These are phyloP conservation scores for Lacerta viridis DNA, from an alignment of 2,797 vertebrate genomes.

Conservation along the genomic window DNA sequence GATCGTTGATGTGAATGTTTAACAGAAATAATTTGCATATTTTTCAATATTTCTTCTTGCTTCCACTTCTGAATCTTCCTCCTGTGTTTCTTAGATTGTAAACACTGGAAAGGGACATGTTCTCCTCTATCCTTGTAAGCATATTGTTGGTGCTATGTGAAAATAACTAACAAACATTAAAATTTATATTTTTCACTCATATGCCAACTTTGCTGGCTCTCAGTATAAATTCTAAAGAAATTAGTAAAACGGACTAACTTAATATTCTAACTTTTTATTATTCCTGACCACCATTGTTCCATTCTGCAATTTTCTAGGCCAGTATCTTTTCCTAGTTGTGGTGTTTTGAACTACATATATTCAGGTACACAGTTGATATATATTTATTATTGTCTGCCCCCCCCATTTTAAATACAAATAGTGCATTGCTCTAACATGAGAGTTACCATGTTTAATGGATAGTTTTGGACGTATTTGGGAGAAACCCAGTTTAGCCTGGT, in stretches of 20 bases:
- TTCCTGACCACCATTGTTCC: neutral
- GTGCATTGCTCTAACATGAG: neutral
- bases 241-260: neutral
- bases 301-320: neutral
- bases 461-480: too few relatives aligned
- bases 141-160: neutral
- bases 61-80: neutral
- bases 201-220: neutral
- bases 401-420: neutral
- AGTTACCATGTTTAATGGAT: neutral
- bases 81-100: neutral
- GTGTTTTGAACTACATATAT: neutral
- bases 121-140: neutral
- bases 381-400: neutral
- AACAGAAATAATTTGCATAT: neutral
- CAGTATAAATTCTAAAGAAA: neutral
- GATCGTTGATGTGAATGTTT: neutral
- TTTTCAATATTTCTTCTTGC: neutral
- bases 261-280: neutral
- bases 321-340: neutral
- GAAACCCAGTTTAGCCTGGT: too few relatives aligned
- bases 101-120: neutral
- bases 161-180: neutral
- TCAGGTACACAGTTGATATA: neutral
- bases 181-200: slow-evolving; percentile 10